Conservation (phyloP, 1,140 invertebrate species). For the Psix sp. region DNA sequence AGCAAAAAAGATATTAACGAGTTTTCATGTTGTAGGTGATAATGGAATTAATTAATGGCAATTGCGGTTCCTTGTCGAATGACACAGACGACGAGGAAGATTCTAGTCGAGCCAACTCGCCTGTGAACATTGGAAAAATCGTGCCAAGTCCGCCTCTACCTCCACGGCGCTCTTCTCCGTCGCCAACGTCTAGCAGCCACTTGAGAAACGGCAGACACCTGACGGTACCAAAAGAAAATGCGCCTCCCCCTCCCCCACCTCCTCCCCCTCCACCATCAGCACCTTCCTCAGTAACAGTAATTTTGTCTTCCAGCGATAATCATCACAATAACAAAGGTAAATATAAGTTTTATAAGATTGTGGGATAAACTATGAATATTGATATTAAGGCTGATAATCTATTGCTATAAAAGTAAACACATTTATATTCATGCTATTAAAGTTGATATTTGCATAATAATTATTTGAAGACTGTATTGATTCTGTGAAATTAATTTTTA, state of each 20-base stretch:
- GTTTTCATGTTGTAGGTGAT: conserved; percentile 75
- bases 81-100: conserved; percentile 73
- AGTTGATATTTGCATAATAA: no score
- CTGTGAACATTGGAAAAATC: conserved; percentile 70
- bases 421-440: neutral
- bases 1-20: no score
- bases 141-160: conserved; percentile 81
- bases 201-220: conserved; percentile 71
- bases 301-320: conserved; percentile 67
- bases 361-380: no score
- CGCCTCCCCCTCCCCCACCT: conserved; percentile 70
- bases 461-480: no score
- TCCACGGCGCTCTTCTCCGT: conserved; percentile 81
- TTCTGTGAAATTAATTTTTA: no score
- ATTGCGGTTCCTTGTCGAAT: conserved; percentile 70
- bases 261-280: conserved; percentile 39
- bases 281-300: conserved; percentile 65
- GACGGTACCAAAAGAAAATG: conserved; percentile 77
- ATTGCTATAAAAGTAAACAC: no score
- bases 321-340: conserved; percentile 73
- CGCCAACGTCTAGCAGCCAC: conserved; percentile 68
- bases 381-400: no score
- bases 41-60: conserved; percentile 74
- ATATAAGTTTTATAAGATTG: no score
- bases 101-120: conserved; percentile 79